Conservation (phyloP, 2,113 vertebrate genomes). For the Okapia johnstoni region DNA sequence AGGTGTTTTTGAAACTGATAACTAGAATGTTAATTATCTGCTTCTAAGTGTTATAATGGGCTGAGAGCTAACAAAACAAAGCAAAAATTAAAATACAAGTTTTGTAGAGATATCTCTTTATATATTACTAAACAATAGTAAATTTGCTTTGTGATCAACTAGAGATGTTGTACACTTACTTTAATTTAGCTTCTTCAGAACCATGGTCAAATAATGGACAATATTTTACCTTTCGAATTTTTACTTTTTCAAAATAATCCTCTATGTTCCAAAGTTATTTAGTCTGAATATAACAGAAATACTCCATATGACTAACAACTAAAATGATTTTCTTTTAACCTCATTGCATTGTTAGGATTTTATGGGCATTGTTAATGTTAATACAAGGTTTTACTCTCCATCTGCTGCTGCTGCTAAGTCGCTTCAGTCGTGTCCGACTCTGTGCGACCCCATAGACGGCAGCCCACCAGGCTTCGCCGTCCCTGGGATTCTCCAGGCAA, state of each 20-base stretch:
- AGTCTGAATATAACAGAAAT: not conserved
- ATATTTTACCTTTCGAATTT: not conserved
- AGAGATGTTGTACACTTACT: not conserved
- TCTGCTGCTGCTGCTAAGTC: too few species aligned
- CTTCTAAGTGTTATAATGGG: not conserved
- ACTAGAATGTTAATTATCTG: not conserved
- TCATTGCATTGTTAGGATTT: not conserved
- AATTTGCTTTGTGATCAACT: not conserved
- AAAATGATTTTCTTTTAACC: not conserved
- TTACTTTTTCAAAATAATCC: not conserved
- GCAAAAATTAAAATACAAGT: not conserved
- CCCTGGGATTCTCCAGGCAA: too few species aligned
- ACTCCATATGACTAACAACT: not conserved
- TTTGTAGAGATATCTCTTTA: not conserved
- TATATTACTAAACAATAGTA: not conserved
- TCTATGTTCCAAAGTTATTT: not conserved
- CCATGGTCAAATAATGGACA: not conserved
- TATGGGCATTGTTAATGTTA: not conserved
- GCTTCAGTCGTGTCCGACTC: too few species aligned
- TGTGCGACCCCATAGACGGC: too few species aligned
- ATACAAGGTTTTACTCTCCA: not conserved
- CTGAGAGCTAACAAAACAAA: not conserved
- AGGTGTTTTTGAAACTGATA: not conserved
- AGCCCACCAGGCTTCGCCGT: too few species aligned
- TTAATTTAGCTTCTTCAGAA: not conserved